Percentiles rank a stretch among this genome's conserved stretches.
Evolutionary conservation across 1,140 invertebrate genomes (phyloP).

Genomic region (Vollenhovia emeryi): DNA sequence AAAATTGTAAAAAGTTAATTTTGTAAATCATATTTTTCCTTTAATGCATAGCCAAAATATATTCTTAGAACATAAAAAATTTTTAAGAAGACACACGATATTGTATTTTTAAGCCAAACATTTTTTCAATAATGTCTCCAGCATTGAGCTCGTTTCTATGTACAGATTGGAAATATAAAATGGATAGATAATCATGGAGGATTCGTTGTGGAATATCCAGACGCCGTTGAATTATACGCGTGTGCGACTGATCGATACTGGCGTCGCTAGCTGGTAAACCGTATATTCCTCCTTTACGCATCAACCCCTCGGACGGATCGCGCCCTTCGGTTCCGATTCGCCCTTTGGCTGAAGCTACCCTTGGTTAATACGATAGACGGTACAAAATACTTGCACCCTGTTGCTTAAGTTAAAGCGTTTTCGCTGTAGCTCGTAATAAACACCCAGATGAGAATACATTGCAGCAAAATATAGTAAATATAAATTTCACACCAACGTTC

Average conservation of each 20-base stretch:
- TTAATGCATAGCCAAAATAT: not conserved
- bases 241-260: conserved; percentile 71
- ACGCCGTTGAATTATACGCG: conserved; percentile 37
- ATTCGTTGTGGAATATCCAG: conserved; percentile 50
- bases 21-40: not conserved
- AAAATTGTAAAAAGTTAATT: not conserved
- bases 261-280: conserved; percentile 71
- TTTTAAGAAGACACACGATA: not conserved
- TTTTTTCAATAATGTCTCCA: not conserved
- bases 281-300: conserved; percentile 65
- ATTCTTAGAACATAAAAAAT: not conserved
- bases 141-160: not conserved
- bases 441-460: not conserved
- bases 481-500: not conserved
- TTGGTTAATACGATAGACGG: conserved; percentile 24
- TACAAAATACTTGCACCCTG: conserved; percentile 9
- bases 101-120: not conserved
- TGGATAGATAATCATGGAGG: conserved; percentile 54
- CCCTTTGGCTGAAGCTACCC: conserved; percentile 17
- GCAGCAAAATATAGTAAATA: not conserved
- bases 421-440: not conserved
- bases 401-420: conserved; percentile 25
- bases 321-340: conserved; percentile 48
- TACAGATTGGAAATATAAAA: conserved; percentile 1
- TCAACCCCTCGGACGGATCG: conserved; percentile 50